phyloP scores from a whole-genome alignment of 2,888 invertebrate species.

The Acleris laterana region DNA sequence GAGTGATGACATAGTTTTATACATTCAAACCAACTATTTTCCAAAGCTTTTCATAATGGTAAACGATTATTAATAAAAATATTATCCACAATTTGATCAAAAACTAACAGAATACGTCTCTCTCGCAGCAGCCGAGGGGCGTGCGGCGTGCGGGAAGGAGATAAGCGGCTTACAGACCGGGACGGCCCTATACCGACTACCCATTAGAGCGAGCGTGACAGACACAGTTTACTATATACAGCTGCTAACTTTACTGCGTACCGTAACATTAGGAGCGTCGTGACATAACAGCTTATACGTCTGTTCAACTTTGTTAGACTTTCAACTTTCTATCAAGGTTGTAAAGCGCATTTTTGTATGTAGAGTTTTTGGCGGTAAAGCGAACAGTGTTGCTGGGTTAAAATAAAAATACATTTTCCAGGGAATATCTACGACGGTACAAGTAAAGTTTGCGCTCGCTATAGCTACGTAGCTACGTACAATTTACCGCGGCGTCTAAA shows the following conservation, averaged over 20 bases:
- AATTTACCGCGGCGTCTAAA: constrained; percentile 73
- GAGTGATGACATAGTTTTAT: too few relatives aligned
- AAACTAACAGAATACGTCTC: constrained; percentile 67
- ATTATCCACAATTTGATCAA: constrained; percentile 35
- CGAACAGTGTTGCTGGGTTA: constrained; percentile 53
- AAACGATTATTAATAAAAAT: not conserved
- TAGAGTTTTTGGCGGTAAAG: constrained; percentile 48
- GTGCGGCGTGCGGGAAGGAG: constrained; percentile 79
- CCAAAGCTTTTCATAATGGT: too few relatives aligned
- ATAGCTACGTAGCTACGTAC: constrained; percentile 59
- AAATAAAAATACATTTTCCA: constrained; percentile 83
- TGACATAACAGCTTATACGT: constrained; percentile 54
- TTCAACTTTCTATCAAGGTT: constrained; percentile 23
- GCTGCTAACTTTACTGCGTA: constrained; percentile 75
- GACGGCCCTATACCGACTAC: constrained; percentile 50
- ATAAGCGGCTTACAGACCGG: constrained; percentile 81
- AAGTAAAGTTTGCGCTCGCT: constrained; percentile 77
- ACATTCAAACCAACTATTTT: too few relatives aligned
- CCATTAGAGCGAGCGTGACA: constrained; percentile 52
- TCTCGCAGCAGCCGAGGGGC: constrained; percentile 73
- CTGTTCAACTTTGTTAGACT: constrained; percentile 37
- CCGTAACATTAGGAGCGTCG: constrained; percentile 47
- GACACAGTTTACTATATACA: constrained; percentile 70
- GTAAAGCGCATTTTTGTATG: constrained; percentile 47
- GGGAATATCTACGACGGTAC: constrained; percentile 78